Percentiles rank a stretch among this genome's conserved stretches.
These are phyloP conservation scores for Spodoptera littoralis DNA, from an alignment of 2,888 invertebrate species.

Conservation along the genomic window DNA sequence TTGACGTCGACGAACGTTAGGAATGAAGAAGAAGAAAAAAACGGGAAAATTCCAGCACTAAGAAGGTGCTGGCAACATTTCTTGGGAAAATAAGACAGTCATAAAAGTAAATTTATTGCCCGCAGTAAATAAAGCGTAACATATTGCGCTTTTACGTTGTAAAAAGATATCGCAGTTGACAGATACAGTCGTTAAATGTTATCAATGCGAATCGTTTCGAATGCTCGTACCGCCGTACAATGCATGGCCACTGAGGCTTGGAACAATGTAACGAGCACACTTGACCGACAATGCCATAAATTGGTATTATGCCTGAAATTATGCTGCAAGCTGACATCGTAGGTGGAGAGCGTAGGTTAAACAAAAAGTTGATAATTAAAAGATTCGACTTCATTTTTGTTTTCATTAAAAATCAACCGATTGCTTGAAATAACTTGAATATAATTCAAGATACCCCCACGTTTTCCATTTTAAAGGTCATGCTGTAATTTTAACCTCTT, in stretches of 20 bases:
- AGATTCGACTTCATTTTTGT: too few species aligned
- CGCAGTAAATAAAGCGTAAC: constrained; percentile 83
- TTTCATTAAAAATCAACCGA: too few species aligned
- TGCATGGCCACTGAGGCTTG: constrained; percentile 11
- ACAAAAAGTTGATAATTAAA: too few species aligned
- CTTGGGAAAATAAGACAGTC: constrained; percentile 82
- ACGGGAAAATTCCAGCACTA: constrained; percentile 68
- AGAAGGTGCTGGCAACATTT: constrained; percentile 66
- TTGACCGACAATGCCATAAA: background rate
- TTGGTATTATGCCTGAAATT: too few species aligned
- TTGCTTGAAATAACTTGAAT: too few species aligned
- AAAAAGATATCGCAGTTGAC: constrained; percentile 73
- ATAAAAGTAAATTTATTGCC: constrained; percentile 84
- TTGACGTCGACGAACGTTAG: constrained; percentile 67
- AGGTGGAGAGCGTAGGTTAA: too few species aligned
- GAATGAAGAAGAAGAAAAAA: constrained; percentile 52
- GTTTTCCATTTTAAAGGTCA: too few species aligned
- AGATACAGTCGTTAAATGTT: constrained; percentile 69
- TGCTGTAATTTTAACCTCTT: too few species aligned
- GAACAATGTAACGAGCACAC: background rate
- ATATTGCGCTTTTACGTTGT: constrained; percentile 77
- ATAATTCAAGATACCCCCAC: too few species aligned
- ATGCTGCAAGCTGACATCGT: too few species aligned
- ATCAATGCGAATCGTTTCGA: constrained; percentile 59
- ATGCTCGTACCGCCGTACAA: constrained; percentile 2